Evolutionary conservation across 2,113 vertebrate genomes (phyloP), one percentile per base, ranked within the genome.

Genomic region (Cyanocitta stelleri): DNA sequence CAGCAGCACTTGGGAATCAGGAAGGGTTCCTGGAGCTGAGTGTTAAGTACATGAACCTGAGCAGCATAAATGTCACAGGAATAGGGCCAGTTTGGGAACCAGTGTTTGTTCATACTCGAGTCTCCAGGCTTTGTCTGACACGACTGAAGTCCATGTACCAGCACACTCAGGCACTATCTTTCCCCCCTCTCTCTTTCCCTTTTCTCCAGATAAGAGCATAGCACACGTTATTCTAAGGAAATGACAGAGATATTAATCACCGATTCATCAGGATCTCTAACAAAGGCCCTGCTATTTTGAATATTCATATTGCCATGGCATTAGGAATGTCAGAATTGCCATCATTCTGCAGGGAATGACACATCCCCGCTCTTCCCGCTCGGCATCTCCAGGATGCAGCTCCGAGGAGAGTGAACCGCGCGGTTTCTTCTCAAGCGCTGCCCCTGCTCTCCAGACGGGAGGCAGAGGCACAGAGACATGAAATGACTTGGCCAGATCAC

Each of bases 211-310:
- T 91, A 94, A 91, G 35, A 96, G 19, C 72, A 41, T 1, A 89
- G 55, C 75, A 86, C 67, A 80, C 13, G 22, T 86, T 94, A 83
- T 80, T 95, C 85, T 88, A 67, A 94, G 92, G 93, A 97, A 96
- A 95, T 71, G 63, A 75, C 85, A 88, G 52, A 0, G 4, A 92
- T 94, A 80, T 94, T 95, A 93, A 95, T 97, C 93, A 93, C 82
- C 3, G 21, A 71, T 94, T 95, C 93, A 96, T 85, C 80, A 87
- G 76, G 56, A 29, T 56, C 35, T 81, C 80, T 92, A 86, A 92
- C 94, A 95, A 90, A 95, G 68, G 69, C 86, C 16, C 64, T 78
- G 56, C 32, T 96, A 9, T 56, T 92, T 82, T 52, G 82, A 93
- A 90, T 91, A 95, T 91, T 93, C 87, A 80, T 77, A 93, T 94